Evolutionary conservation across 2,888 invertebrate species (phyloP).

Genomic region (Patella ulyssiponensis): DNA sequence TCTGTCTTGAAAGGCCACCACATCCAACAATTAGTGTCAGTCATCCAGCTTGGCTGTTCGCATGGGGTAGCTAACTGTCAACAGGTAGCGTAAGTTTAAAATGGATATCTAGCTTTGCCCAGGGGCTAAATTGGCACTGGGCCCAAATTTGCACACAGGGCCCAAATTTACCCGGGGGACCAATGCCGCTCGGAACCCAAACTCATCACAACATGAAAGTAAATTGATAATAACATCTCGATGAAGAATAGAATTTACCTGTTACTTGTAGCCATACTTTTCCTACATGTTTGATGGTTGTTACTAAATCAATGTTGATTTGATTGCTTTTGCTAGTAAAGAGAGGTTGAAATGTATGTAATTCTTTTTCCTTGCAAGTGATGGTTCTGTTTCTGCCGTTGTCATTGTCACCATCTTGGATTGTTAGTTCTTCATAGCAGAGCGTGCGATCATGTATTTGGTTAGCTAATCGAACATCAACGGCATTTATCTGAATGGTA

Average conservation of each 20-base stretch:
- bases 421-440: slow-evolving; percentile 13
- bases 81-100: too few species aligned
- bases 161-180: too few species aligned
- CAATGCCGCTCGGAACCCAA: too few species aligned
- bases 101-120: too few species aligned
- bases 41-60: too few species aligned
- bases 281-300: slow-evolving; percentile 13
- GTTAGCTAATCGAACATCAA: slow-evolving; percentile 17
- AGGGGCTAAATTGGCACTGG: too few species aligned
- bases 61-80: too few species aligned
- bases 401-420: slow-evolving; percentile 6
- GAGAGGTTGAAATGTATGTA: slow-evolving; percentile 4
- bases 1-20: too few species aligned
- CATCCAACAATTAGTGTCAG: too few species aligned
- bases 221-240: too few species aligned
- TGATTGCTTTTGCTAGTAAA: slow-evolving; percentile 10
- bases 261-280: slow-evolving; percentile 19
- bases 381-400: slow-evolving; percentile 6
- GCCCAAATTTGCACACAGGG: too few species aligned
- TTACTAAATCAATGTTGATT: background rate
- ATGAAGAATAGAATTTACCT: slow-evolving; percentile 1
- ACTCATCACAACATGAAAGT: too few species aligned
- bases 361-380: slow-evolving; percentile 11
- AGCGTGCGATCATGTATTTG: background rate
- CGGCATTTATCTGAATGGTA: slow-evolving; percentile 16